Conservation (phyloP, 2,888 invertebrate genomes). For the Parapristionchus giblindavisi region DNA sequence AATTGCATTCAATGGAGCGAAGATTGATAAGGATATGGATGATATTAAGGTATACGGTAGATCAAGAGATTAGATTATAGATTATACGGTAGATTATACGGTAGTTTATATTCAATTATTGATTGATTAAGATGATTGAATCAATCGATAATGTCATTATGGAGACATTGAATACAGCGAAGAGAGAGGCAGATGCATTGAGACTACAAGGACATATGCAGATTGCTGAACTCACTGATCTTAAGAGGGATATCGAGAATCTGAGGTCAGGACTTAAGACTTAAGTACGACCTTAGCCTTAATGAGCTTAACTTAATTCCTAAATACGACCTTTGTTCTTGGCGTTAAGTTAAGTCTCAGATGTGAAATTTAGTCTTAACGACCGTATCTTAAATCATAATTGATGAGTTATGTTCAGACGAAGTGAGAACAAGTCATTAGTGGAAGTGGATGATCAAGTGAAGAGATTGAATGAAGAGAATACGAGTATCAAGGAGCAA, state of each 20-base stretch:
- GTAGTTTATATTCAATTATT: background rate
- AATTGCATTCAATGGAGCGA: slow-evolving; percentile 54
- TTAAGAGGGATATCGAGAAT: slow-evolving; percentile 62
- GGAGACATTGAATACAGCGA: slow-evolving; percentile 57
- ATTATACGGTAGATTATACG: background rate
- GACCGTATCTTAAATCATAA: too few species aligned
- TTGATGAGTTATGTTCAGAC: slow-evolving; percentile 33
- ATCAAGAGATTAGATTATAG: background rate
- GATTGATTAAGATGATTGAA: slow-evolving; percentile 52
- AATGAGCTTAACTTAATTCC: background rate
- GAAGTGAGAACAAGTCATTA: slow-evolving; percentile 53
- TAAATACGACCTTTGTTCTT: background rate
- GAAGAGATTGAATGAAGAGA: slow-evolving; percentile 62
- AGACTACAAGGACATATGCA: slow-evolving; percentile 53
- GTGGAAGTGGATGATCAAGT: slow-evolving; percentile 57
- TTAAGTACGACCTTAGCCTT: background rate
- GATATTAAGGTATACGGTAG: slow-evolving; percentile 47
- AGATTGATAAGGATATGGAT: slow-evolving; percentile 44
- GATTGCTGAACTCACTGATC: slow-evolving; percentile 63
- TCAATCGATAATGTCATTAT: slow-evolving; percentile 65
- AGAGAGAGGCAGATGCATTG: slow-evolving; percentile 62
- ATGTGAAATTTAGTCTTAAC: too few species aligned
- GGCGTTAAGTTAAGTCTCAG: too few species aligned
- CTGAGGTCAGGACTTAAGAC: slow-evolving; percentile 44
- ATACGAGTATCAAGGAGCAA: slow-evolving; percentile 63